These are phyloP conservation scores for Diaphora mendica DNA, from an alignment of 2,888 invertebrate genomes.

Conservation along the genomic window DNA sequence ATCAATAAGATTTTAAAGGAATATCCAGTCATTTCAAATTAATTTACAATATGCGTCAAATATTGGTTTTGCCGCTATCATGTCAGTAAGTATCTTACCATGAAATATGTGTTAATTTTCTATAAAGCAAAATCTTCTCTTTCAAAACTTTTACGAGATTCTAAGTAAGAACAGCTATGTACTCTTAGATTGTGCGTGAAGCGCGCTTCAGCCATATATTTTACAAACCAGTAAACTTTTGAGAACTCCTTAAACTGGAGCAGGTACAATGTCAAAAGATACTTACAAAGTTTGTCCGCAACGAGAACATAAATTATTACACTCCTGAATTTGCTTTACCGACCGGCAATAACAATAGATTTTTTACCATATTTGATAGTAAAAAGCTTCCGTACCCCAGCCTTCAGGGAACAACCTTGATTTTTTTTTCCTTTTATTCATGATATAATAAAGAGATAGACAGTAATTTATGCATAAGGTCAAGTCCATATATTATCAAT, in stretches of 20 bases:
- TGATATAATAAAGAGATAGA: background rate
- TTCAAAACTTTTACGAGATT: background rate
- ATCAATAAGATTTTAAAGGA: background rate
- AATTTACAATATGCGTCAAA: background rate
- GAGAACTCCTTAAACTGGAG: background rate
- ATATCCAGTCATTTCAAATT: background rate
- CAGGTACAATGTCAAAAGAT: slow-evolving; percentile 15
- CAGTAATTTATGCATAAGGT: background rate
- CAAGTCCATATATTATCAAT: background rate
- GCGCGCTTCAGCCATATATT: background rate
- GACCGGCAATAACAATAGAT: background rate
- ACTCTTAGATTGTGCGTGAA: background rate
- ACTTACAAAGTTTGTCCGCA: slow-evolving; percentile 3
- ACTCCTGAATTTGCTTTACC: background rate
- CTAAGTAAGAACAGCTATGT: background rate
- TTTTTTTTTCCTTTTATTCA: background rate
- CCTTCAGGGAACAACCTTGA: background rate
- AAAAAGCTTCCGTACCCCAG: background rate
- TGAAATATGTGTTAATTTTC: background rate
- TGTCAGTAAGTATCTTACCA: background rate
- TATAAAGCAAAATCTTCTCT: background rate
- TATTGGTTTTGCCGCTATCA: background rate
- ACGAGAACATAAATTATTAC: slow-evolving; percentile 8
- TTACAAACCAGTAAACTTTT: background rate
- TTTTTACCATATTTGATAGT: background rate